These are phyloP conservation scores for Aspidapion aeneum DNA, from an alignment of 2,888 invertebrate species.

Conservation along the genomic window DNA sequence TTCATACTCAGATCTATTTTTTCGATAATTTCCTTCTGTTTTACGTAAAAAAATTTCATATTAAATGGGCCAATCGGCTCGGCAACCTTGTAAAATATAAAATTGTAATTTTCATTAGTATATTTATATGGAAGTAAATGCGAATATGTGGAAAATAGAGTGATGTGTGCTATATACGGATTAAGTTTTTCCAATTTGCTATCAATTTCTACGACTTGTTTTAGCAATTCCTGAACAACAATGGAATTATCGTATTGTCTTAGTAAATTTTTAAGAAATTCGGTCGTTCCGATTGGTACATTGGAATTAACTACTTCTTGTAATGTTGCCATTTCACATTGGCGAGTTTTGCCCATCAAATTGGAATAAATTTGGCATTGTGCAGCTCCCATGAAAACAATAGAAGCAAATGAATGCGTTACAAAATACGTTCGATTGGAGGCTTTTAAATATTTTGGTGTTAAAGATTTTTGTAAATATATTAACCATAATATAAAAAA, in stretches of 20 bases:
- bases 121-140: background rate
- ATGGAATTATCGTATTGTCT: background rate
- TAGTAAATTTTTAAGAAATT: background rate
- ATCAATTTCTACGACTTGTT: background rate
- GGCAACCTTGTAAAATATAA: background rate
- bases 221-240: background rate
- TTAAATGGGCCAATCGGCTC: background rate
- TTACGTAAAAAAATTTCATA: background rate
- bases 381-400: background rate
- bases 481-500: background rate
- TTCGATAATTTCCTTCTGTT: background rate
- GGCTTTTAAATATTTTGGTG: background rate
- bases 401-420: background rate
- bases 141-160: background rate
- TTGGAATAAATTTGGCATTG: background rate
- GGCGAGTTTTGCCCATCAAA: background rate
- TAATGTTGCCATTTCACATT: background rate
- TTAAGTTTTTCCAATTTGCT: background rate
- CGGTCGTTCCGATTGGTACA: background rate
- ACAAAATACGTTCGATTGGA: background rate
- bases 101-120: background rate
- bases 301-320: background rate
- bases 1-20: background rate
- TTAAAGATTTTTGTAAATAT: background rate
- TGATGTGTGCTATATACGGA: background rate